phyloP scores from a whole-genome alignment of 2,797 vertebrate genomes.

The Thalassophryne amazonica region DNA sequence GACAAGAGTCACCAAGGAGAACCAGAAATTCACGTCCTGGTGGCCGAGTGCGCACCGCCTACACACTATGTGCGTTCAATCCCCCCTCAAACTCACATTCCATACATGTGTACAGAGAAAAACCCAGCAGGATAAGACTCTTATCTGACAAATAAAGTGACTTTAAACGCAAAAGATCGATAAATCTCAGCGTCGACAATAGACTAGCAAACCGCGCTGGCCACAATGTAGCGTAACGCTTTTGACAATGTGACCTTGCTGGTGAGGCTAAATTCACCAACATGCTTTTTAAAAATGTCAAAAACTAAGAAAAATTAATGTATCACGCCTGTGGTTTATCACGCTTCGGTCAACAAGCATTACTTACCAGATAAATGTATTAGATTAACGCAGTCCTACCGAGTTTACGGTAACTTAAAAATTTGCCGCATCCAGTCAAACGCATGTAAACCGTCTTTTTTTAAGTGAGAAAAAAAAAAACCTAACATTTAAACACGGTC shows the following conservation, averaged over 20 bases:
- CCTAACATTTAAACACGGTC: no score
- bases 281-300: not conserved
- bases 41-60: not conserved
- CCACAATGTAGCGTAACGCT: slow-evolving; percentile 18
- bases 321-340: not conserved
- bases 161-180: no score
- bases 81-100: not conserved
- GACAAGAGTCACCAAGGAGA: not conserved
- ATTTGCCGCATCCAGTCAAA: slow-evolving; percentile 19
- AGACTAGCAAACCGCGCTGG: slow-evolving; percentile 30
- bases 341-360: not conserved
- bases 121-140: no score
- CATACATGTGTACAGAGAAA: not conserved
- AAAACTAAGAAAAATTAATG: not conserved
- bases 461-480: not conserved
- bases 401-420: not conserved
- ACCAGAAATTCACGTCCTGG: slow-evolving; percentile 45
- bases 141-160: no score
- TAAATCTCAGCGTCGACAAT: not conserved
- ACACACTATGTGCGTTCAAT: slow-evolving; percentile 2
- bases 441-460: not conserved
- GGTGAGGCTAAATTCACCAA: not conserved
- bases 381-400: slow-evolving; percentile 14
- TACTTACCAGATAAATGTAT: slow-evolving; percentile 43
- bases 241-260: slow-evolving; percentile 19